Evolutionary conservation across 2,797 vertebrate genomes (phyloP).

Genomic region (Lutra lutra): DNA sequence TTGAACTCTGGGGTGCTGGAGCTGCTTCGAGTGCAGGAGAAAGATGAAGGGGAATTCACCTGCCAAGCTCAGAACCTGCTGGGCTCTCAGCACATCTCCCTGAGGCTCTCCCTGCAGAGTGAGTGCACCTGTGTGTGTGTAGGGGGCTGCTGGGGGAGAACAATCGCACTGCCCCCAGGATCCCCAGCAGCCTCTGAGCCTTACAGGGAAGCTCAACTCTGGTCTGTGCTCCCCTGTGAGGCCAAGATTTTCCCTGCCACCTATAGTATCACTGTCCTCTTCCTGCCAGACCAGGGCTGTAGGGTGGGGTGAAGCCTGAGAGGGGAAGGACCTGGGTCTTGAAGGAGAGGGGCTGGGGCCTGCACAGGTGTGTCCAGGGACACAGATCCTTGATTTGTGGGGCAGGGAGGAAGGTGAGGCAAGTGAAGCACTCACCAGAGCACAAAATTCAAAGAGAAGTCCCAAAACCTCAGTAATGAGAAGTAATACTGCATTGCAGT

Average conservation of each 20-base stretch:
- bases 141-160: background rate
- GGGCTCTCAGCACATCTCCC: background rate
- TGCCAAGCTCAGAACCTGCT: background rate
- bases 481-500: no score
- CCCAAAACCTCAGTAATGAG: background rate
- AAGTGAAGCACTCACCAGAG: background rate
- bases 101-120: constrained; percentile 22
- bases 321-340: background rate
- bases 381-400: background rate
- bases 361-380: background rate
- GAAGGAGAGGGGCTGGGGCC: no score
- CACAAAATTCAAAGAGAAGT: background rate
- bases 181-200: background rate
- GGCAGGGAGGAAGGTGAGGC: background rate
- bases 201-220: background rate
- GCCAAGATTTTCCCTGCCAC: no score
- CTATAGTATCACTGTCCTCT: no score
- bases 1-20: background rate
- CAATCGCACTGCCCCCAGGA: background rate
- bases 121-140: background rate
- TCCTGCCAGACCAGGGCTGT: no score
- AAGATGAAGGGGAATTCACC: background rate
- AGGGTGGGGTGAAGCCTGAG: background rate
- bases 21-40: background rate
- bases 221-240: background rate